A percentile compares a stretch with the other conserved stretches of the same genome.
Conservation (phyloP, 2,113 vertebrate species). For the Calidris pygmaea region DNA sequence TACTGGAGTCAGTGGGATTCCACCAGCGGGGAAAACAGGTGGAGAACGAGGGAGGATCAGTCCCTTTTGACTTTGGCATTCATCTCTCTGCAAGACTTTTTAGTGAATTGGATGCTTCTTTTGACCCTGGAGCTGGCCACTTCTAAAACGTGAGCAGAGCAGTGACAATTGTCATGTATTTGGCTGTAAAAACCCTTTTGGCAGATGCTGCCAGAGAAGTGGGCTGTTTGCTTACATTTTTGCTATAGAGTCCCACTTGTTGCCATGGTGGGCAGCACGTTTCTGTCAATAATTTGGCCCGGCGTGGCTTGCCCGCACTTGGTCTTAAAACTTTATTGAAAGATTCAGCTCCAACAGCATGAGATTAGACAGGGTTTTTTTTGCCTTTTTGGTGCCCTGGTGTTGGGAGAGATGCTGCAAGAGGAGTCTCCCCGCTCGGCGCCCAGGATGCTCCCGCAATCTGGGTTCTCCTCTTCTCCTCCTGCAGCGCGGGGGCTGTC, state of each 20-base stretch:
- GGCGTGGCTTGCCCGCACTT: slow-evolving; percentile 63
- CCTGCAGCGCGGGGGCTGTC: slow-evolving; percentile 30
- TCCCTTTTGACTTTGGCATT: neutral
- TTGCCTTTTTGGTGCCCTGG: slow-evolving; percentile 67
- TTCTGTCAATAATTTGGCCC: slow-evolving; percentile 83
- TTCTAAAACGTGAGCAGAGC: slow-evolving; percentile 40
- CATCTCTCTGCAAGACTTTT: neutral
- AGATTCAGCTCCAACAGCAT: slow-evolving; percentile 65
- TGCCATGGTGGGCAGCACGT: slow-evolving; percentile 78
- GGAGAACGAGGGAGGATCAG: neutral
- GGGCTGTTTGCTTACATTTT: slow-evolving; percentile 79
- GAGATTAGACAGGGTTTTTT: slow-evolving; percentile 69
- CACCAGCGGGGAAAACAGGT: neutral
- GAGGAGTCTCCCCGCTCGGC: slow-evolving; percentile 51
- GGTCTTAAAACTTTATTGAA: slow-evolving; percentile 76
- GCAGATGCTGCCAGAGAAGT: slow-evolving; percentile 68
- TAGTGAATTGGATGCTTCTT: slow-evolving; percentile 42
- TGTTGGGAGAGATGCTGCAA: slow-evolving; percentile 52
- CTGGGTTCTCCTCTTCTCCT: neutral
- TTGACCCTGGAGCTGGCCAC: slow-evolving; percentile 11
- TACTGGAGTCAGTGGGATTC: neutral
- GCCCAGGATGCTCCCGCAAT: slow-evolving; percentile 12
- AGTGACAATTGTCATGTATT: slow-evolving; percentile 46
- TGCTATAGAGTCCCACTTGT: slow-evolving; percentile 76
- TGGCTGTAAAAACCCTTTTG: slow-evolving; percentile 70